phyloP scores from a whole-genome alignment of 2,113 vertebrate species.

The Vulpes ferrilata region DNA sequence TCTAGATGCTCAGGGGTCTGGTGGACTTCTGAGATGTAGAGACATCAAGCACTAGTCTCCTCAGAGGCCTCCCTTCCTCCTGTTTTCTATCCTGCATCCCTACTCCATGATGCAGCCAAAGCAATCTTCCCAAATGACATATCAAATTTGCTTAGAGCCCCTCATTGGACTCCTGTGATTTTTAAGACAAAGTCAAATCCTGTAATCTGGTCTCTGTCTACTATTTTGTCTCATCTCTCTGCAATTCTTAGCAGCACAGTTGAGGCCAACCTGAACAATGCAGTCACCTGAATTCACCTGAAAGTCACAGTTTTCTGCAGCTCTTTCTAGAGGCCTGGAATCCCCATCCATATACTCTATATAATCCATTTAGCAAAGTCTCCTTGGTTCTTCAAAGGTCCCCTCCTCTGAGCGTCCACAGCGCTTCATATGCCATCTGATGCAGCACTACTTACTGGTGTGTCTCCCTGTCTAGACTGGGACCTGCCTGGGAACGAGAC shows the following conservation, averaged over 20 bases:
- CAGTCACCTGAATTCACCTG: not conserved
- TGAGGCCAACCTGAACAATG: not conserved
- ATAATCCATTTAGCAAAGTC: not conserved
- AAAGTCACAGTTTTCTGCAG: not conserved
- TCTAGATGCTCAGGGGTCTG: not conserved
- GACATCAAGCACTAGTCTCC: not conserved
- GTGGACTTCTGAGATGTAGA: conserved; percentile 7
- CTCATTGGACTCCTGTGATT: not conserved
- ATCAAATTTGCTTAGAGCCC: not conserved
- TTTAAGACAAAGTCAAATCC: conserved; percentile 53
- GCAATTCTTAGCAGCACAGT: not conserved
- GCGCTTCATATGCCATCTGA: not conserved
- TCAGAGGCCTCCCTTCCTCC: not conserved
- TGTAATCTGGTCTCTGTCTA: not conserved
- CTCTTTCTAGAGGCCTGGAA: not conserved
- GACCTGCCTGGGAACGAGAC: not conserved
- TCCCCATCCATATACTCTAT: not conserved
- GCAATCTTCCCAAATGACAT: conserved; percentile 24
- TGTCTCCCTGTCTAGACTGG: not conserved
- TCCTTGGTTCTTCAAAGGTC: not conserved
- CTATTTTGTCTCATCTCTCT: not conserved
- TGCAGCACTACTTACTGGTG: not conserved
- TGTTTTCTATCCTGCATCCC: not conserved
- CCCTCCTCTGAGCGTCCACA: not conserved
- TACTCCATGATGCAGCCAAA: not conserved